Base-by-base conservation (phyloP, 2,113 vertebrate genomes). In the Strigops habroptila region DNA sequence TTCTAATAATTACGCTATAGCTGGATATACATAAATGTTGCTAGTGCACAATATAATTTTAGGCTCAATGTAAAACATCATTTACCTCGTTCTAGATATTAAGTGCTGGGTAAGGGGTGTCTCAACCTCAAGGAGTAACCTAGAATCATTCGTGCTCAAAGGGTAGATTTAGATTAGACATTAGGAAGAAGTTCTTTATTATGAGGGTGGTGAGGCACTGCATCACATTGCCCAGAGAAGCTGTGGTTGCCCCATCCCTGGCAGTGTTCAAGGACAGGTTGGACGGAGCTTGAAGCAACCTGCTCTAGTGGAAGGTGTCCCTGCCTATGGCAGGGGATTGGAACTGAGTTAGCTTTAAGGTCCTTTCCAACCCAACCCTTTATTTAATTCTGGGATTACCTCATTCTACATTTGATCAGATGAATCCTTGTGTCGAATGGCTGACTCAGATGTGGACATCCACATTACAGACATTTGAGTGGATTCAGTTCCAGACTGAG, bases 121-220 rank as follows among this genome's bases (percentile, higher is more conserved):
- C 37, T 80, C 27, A 65, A 6, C 39, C 31, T 81, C 0, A 0
- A 43, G 65, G 39, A 18, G 2, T n/a, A 68, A 52, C 37, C 10
- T 14, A 82, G 37, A 73, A 43, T 48, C 15, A 3, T 27, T 24
- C 24, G 60, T 69, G 43, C 39, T 51, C 24, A 22, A 8, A n/a
- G 39, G 28, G 7, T 25, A 12, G 28, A 46, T 78, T 33, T 24
- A 59, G n/a, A n/a, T 35, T n/a, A 35, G 14, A 22, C n/a, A 35
- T 35, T 35, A 59, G 33, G 55, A 24, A 35, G 33, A 59, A 59
- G 22, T 7, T 10, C 6, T 59, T 59, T 22, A 33, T 14, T 35
- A 21, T n/a, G 14, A n/a, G 14, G 57, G 33, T 59, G 33, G 6
- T 24, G 21, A 23, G 57, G 9, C 6, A 2, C 57, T 59, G 57